Evolutionary conservation across 2,797 vertebrate species (phyloP).

Genomic region (Diglossa cyanea): DNA sequence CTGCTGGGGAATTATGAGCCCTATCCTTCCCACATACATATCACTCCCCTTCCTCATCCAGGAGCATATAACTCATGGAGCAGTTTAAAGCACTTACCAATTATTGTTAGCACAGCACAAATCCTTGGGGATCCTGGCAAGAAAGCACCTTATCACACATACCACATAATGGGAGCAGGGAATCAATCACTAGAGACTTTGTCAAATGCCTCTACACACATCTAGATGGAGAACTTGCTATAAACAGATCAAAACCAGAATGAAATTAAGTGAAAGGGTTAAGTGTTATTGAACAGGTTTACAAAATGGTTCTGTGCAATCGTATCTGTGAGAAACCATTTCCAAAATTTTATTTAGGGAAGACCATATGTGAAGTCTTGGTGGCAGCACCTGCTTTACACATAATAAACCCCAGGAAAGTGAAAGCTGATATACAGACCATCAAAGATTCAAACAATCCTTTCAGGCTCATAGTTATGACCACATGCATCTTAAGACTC

Average conservation of each 20-base stretch:
- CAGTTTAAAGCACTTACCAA: background rate
- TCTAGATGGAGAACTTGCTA: background rate
- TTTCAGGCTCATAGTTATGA: background rate
- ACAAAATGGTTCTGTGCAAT: background rate
- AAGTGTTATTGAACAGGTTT: background rate
- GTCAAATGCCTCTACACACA: background rate
- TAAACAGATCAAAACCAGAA: background rate
- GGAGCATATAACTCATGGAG: background rate
- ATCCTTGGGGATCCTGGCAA: background rate
- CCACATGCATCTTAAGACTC: background rate
- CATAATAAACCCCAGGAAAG: background rate
- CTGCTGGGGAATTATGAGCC: fast-evolving
- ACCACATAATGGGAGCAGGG: background rate
- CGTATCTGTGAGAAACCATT: background rate
- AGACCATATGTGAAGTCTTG: background rate
- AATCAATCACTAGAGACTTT: background rate
- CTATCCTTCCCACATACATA: background rate
- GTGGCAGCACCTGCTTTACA: background rate
- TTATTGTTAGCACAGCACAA: background rate
- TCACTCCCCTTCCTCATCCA: background rate
- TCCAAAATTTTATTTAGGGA: background rate
- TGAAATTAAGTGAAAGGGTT: background rate
- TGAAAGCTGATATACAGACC: background rate
- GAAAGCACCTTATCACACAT: background rate
- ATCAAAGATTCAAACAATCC: background rate